phyloP scores from a whole-genome alignment of 23 tunicate species.

The Diplosoma virens region DNA sequence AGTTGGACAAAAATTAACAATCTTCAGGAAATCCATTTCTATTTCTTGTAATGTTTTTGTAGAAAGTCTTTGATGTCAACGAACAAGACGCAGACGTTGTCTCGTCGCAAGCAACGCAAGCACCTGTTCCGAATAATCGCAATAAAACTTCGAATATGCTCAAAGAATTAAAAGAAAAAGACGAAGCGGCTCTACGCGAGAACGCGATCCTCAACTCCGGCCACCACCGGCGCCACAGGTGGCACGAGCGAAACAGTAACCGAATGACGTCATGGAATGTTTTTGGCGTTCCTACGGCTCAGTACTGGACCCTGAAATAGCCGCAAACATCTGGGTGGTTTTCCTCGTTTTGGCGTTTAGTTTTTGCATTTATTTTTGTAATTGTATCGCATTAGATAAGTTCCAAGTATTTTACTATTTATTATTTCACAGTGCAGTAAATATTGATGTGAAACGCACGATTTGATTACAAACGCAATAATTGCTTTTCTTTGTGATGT shows the following conservation, averaged over 20 bases:
- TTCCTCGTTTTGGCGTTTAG: too few relatives aligned
- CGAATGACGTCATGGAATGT: slow-evolving; percentile 65
- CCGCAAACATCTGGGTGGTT: neutral
- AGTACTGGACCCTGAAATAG: neutral
- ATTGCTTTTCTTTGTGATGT: too few relatives aligned
- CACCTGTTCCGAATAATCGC: too few relatives aligned
- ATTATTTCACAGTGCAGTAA: too few relatives aligned
- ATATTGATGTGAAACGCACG: too few relatives aligned
- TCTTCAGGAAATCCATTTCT: too few relatives aligned
- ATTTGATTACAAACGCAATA: too few relatives aligned
- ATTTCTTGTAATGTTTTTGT: neutral
- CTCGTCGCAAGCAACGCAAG: neutral
- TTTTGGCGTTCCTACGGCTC: slow-evolving; percentile 49
- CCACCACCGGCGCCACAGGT: neutral
- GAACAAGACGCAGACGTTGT: neutral
- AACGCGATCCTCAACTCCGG: neutral
- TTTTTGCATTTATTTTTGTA: neutral
- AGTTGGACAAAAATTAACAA: too few relatives aligned
- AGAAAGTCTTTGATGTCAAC: neutral
- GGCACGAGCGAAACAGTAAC: neutral
- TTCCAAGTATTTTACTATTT: too few relatives aligned
- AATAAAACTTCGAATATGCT: slow-evolving; percentile 62
- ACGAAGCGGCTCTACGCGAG: slow-evolving; percentile 9
- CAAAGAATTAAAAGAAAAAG: slow-evolving; percentile 52
- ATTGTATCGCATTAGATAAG: neutral